Percentiles rank a stretch among this genome's conserved stretches.
These are phyloP conservation scores for Patiria pectinifera DNA, from an alignment of 53 echinoderm and acorn worm genomes.

Conservation along the genomic window DNA sequence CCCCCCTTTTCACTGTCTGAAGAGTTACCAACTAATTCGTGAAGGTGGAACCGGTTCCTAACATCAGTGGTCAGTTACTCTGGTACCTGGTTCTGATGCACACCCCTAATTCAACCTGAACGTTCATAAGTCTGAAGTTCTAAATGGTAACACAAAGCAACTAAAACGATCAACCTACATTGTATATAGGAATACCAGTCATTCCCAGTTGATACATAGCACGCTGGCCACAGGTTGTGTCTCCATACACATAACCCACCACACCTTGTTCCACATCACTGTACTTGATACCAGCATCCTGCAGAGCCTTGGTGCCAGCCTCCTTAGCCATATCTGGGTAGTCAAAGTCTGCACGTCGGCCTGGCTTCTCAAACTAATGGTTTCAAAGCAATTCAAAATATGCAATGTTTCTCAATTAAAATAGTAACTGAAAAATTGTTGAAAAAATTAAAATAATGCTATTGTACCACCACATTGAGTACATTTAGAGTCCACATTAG, in stretches of 20 bases:
- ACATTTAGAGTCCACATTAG: too few relatives aligned
- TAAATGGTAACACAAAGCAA: too few relatives aligned
- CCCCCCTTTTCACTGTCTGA: too few relatives aligned
- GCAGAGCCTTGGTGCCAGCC: constrained; percentile 79
- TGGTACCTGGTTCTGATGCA: too few relatives aligned
- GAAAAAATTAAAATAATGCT: not conserved
- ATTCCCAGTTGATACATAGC: constrained; percentile 90
- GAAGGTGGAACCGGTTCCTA: too few relatives aligned
- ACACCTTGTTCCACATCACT: constrained; percentile 83
- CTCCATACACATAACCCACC: constrained; percentile 92
- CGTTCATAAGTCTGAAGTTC: too few relatives aligned
- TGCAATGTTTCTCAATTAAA: not conserved
- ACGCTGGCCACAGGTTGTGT: constrained; percentile 92
- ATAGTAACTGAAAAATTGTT: too few relatives aligned
- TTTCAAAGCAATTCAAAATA: not conserved
- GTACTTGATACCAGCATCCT: constrained; percentile 87
- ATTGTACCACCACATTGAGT: too few relatives aligned
- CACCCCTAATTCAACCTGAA: too few relatives aligned
- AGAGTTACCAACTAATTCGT: too few relatives aligned
- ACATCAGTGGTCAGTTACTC: too few relatives aligned
- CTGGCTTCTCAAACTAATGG: constrained; percentile 95
- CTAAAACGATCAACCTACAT: constrained; percentile 60
- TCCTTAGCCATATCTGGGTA: constrained; percentile 89
- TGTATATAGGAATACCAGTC: constrained; percentile 96
- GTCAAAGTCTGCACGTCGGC: constrained; percentile 84